Percentiles rank a stretch among this genome's conserved stretches.
Evolutionary conservation across 2,113 vertebrate genomes (phyloP).

Genomic region (Aptenodytes patagonicus): DNA sequence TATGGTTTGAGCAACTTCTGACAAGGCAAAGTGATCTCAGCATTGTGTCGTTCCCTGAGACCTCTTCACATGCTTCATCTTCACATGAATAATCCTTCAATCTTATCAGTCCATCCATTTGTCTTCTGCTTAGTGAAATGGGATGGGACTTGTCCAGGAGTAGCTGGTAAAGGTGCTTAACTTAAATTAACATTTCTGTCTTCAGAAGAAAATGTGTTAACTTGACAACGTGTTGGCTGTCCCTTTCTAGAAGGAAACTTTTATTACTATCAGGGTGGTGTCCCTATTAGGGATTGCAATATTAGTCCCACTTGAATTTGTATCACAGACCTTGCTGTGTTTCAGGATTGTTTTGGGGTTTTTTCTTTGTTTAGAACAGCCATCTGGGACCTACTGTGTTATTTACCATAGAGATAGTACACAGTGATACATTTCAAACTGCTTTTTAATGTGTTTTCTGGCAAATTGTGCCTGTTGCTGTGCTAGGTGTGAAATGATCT

Average conservation of each 20-base stretch:
- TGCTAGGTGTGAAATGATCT: conserved; percentile 49
- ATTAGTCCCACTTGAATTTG: not conserved
- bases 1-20: not conserved
- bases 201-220: not conserved
- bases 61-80: not conserved
- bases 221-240: not conserved
- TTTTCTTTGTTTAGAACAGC: conserved; percentile 1
- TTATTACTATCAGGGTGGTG: not conserved
- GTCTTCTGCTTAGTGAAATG: not conserved
- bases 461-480: conserved; percentile 4
- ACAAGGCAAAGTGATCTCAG: not conserved
- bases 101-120: not conserved
- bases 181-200: not conserved
- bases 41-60: not conserved
- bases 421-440: conserved; percentile 4
- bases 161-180: not conserved
- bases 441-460: conserved; percentile 36
- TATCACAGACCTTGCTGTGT: not conserved
- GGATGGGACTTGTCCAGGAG: not conserved
- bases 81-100: not conserved
- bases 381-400: conserved; percentile 19
- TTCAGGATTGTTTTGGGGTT: not conserved
- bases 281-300: not conserved
- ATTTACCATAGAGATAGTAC: conserved; percentile 22
- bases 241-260: not conserved